A percentile compares a stretch with the other conserved stretches of the same genome.
Conservation (phyloP, 2,888 invertebrate species). For the Drosophila pseudotalamancana region DNA sequence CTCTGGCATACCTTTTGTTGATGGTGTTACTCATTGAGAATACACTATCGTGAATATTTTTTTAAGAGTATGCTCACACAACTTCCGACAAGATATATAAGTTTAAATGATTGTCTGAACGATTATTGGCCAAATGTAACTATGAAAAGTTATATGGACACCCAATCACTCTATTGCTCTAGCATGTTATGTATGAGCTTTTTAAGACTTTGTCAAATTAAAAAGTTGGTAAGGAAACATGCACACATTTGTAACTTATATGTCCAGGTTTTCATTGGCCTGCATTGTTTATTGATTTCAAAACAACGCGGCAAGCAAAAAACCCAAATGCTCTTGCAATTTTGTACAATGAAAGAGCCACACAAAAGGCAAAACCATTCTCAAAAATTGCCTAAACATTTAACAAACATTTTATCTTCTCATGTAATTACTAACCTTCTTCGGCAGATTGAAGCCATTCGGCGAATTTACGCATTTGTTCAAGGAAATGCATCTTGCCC, state of each 20-base stretch:
- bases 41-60: not conserved
- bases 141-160: slow-evolving; percentile 74
- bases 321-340: slow-evolving; percentile 77
- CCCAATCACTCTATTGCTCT: slow-evolving; percentile 74
- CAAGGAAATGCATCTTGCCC: slow-evolving; percentile 98
- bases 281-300: slow-evolving; percentile 56
- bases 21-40: slow-evolving; percentile 11
- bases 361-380: slow-evolving; percentile 49
- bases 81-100: too few species aligned
- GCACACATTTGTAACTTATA: slow-evolving; percentile 8
- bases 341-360: slow-evolving; percentile 65
- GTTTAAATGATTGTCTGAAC: slow-evolving; percentile 46
- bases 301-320: slow-evolving; percentile 82
- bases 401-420: not conserved
- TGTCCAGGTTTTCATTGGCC: slow-evolving; percentile 82
- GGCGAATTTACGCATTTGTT: slow-evolving; percentile 98
- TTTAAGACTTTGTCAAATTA: slow-evolving; percentile 17
- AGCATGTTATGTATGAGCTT: slow-evolving; percentile 53
- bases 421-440: slow-evolving; percentile 86
- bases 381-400: slow-evolving; percentile 63
- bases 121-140: slow-evolving; percentile 78
- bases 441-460: slow-evolving; percentile 99
- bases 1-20: slow-evolving; percentile 53
- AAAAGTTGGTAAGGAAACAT: slow-evolving; percentile 40
- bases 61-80: slow-evolving; percentile 15